Conservation (phyloP, 2,888 invertebrate genomes). For the Parnassius glacialis region DNA sequence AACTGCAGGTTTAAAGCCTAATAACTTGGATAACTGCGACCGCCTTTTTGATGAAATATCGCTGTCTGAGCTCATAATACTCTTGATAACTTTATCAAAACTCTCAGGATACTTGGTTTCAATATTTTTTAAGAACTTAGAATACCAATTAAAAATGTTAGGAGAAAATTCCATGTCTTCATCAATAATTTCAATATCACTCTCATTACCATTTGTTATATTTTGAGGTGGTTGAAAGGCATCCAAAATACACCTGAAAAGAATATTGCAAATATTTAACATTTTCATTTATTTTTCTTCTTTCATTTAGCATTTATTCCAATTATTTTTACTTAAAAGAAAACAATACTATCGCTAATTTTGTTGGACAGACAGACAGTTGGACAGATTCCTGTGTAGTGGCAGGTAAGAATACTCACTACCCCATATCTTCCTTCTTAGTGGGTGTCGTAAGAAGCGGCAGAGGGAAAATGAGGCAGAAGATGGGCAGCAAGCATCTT, state of each 20-base stretch:
- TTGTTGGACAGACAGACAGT: too few relatives aligned
- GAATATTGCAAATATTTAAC: neutral
- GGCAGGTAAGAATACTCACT: too few relatives aligned
- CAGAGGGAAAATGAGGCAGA: too few relatives aligned
- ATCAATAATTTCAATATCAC: slow-evolving; percentile 72
- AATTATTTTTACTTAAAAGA: too few relatives aligned
- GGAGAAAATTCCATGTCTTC: slow-evolving; percentile 54
- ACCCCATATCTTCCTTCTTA: too few relatives aligned
- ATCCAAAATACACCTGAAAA: slow-evolving; percentile 74
- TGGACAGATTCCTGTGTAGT: too few relatives aligned
- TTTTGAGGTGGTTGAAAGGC: slow-evolving; percentile 42
- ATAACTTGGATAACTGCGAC: slow-evolving; percentile 62
- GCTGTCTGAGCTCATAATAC: slow-evolving; percentile 66
- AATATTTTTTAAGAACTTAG: slow-evolving; percentile 78
- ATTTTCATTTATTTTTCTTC: too few relatives aligned
- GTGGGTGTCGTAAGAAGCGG: too few relatives aligned
- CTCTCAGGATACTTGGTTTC: slow-evolving; percentile 86
- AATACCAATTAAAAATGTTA: slow-evolving; percentile 76
- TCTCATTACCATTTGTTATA: slow-evolving; percentile 50
- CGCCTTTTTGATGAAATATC: slow-evolving; percentile 48
- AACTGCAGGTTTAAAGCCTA: slow-evolving; percentile 80
- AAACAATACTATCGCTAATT: too few relatives aligned
- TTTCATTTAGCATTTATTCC: too few relatives aligned
- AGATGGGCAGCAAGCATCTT: too few relatives aligned
- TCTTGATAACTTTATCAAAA: slow-evolving; percentile 85